Evolutionary conservation across 2,113 vertebrate genomes (phyloP).

Genomic region (Pollimyrus isidori): DNA sequence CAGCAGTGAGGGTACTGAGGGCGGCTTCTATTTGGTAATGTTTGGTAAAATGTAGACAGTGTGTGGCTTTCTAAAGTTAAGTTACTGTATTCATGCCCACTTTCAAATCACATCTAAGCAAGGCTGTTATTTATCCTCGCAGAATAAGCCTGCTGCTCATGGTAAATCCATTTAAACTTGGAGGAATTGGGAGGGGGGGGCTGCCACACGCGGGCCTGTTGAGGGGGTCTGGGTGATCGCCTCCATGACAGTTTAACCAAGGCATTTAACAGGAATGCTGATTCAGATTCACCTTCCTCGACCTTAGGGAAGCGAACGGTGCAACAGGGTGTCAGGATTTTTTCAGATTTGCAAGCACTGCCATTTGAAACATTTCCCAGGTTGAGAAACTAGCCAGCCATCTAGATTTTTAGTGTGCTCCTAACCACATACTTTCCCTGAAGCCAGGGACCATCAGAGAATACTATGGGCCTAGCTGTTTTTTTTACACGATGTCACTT

Average conservation of each 20-base stretch:
- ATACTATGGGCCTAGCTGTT: not conserved
- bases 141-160: not conserved
- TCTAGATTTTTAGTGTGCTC: not conserved
- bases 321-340: not conserved
- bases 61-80: not conserved
- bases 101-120: not conserved
- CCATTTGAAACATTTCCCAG: not conserved
- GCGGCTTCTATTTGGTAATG: not conserved
- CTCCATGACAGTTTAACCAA: conserved; percentile 48
- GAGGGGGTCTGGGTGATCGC: conserved; percentile 43
- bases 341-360: not conserved
- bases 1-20: no score
- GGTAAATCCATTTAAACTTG: not conserved
- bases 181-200: not conserved
- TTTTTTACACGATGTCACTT: not conserved
- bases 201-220: conserved; percentile 35
- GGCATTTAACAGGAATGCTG: conserved; percentile 60
- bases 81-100: not conserved
- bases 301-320: not conserved
- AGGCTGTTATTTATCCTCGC: not conserved
- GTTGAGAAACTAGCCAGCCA: not conserved
- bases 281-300: conserved; percentile 44
- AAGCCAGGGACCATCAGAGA: not conserved
- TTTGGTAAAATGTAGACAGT: not conserved
- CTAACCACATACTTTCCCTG: not conserved